Conservation (phyloP, 2,797 vertebrate genomes). For the Acanthurus leucopareius region DNA sequence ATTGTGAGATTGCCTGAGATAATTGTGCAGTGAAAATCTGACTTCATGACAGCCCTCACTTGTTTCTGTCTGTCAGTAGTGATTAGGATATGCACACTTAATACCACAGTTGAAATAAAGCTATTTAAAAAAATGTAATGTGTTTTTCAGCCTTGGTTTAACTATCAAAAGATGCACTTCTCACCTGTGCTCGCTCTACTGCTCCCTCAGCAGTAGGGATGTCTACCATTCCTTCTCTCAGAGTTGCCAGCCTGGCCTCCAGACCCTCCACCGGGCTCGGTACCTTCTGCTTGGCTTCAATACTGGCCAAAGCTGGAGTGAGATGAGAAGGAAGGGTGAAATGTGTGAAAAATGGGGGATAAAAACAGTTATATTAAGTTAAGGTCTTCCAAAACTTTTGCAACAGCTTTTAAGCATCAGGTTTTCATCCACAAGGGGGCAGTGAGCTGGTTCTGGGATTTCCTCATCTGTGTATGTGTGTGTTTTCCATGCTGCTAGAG, state of each 20-base stretch:
- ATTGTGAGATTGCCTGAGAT: no score
- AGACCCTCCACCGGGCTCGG: slow-evolving; percentile 79
- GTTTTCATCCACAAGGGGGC: slow-evolving; percentile 61
- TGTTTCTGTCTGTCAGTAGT: no score
- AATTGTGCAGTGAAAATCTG: no score
- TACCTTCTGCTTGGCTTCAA: slow-evolving; percentile 59
- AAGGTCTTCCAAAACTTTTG: neutral
- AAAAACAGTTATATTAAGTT: neutral
- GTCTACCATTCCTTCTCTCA: slow-evolving; percentile 73
- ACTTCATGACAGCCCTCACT: no score
- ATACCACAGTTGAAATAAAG: no score
- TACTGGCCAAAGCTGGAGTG: slow-evolving; percentile 82
- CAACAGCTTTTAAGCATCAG: neutral
- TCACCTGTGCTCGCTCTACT: slow-evolving; percentile 90
- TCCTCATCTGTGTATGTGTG: neutral
- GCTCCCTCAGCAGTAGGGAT: slow-evolving; percentile 81
- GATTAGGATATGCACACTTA: no score
- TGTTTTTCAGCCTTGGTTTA: neutral
- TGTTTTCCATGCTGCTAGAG: slow-evolving; percentile 14
- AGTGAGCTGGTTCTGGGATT: slow-evolving; percentile 35
- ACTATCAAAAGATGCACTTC: slow-evolving; percentile 1
- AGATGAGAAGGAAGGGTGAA: neutral
- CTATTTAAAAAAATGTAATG: no score
- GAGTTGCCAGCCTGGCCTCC: slow-evolving; percentile 80
- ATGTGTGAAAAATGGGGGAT: neutral